phyloP scores from a whole-genome alignment of 30 jellyfish, hydroid and myxozoan species.

The Hydractinia echinata region DNA sequence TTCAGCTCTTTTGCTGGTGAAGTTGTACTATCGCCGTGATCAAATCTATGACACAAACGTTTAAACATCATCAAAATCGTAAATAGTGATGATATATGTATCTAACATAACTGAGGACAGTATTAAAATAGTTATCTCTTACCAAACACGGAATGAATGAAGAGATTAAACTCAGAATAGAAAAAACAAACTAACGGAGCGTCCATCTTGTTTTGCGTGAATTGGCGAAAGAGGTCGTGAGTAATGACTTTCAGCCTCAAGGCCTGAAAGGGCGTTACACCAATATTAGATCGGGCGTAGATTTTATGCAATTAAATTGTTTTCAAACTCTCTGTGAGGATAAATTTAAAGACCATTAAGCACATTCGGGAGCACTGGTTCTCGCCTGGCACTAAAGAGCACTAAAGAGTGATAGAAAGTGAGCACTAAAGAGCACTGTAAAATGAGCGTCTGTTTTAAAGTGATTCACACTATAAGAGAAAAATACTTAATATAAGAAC shows the following conservation, averaged over 20 bases:
- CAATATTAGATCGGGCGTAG: neutral
- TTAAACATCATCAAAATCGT: constrained; percentile 18
- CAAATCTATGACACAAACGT: constrained; percentile 14
- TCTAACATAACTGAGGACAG: neutral
- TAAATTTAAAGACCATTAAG: too few species aligned
- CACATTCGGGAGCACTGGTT: too few species aligned
- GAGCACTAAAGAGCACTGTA: too few species aligned
- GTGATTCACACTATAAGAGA: too few species aligned
- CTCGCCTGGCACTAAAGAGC: too few species aligned
- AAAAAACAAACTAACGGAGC: neutral
- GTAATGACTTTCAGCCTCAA: constrained; percentile 15
- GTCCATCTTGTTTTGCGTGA: constrained; percentile 27
- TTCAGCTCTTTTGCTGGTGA: too few species aligned
- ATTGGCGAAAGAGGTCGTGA: constrained; percentile 30
- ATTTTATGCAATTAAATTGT: too few species aligned
- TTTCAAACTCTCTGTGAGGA: too few species aligned
- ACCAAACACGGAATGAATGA: constrained; percentile 9
- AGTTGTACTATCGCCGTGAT: too few species aligned
- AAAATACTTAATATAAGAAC: too few species aligned
- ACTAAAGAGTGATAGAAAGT: too few species aligned
- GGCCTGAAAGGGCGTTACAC: neutral
- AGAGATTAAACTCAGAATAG: constrained; percentile 2
- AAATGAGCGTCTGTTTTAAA: too few species aligned
- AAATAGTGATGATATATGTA: constrained; percentile 1
- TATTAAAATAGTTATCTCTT: constrained; percentile 1